Evolutionary conservation across 2,888 invertebrate species (phyloP), one percentile per base, ranked within the genome.

Genomic region (Leucoptera coffeella): DNA sequence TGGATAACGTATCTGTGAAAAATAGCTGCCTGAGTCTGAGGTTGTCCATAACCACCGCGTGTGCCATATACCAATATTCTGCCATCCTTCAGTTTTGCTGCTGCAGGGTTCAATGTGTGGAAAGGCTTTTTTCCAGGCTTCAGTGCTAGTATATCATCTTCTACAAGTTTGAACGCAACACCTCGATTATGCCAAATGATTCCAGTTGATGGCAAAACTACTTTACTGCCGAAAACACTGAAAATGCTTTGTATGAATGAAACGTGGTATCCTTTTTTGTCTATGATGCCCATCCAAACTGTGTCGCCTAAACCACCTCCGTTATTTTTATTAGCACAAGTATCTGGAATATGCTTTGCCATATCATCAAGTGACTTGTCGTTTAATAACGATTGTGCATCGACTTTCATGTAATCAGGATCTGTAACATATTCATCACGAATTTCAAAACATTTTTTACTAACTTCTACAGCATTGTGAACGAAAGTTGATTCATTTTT

Each of bases 101-200:
- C 62, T 24, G 64, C 58, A 9, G 61, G 54, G 27, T 58, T 67
- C 15, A 65, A 41, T 3, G 67, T 65, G 33, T 62, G 61, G 8
- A 47, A 55, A 4, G 65, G 65, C 26, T 60, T 65, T 31, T 65
- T 67, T 1, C 64, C 64, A 4, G 65, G 62, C 15, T 45, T 42
- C n/a, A 67, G 27, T 7, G 38, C 39, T 8, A 51, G 32, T 29
- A 64, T 42, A 27, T 55, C 43, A 22, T 51, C 35, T 15, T 44
- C 40, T 3, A 56, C 37, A 14, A 67, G 40, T 22, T 40, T 46
- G 32, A 56, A 67, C 1, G 52, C 35, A 11, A 46, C 32, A 4
- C 65, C 67, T 26, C 67, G 48, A 29, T 67, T 64, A 3, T 67
- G 64, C 59, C 61, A 65, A 14, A 62, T 29, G 30, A 67, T 61